Evolutionary conservation across 2,113 vertebrate genomes (phyloP).

Genomic region (Crotalus tigris): DNA sequence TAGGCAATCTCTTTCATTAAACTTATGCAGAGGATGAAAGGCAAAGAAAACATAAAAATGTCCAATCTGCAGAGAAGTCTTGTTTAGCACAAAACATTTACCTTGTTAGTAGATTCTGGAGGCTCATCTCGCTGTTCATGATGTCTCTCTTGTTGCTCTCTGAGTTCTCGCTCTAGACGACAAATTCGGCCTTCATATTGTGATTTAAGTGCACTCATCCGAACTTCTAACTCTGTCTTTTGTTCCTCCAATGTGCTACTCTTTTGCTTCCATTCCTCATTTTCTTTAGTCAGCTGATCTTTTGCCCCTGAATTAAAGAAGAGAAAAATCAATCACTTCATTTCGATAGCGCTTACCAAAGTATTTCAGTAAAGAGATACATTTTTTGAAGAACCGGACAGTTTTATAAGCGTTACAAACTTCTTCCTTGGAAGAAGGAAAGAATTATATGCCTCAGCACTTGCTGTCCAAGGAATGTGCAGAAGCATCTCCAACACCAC

Average conservation of each 20-base stretch:
- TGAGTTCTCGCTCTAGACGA: conserved; percentile 89
- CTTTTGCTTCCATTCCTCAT: conserved; percentile 87
- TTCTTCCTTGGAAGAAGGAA: not conserved
- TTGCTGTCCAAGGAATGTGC: not conserved
- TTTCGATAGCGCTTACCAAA: not conserved
- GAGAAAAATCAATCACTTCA: not conserved
- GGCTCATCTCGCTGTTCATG: conserved; percentile 90
- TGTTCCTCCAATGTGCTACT: conserved; percentile 76
- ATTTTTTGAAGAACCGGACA: not conserved
- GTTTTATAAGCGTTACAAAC: not conserved
- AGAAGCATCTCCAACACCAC: not conserved
- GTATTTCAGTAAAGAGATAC: not conserved
- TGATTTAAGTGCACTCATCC: conserved; percentile 90
- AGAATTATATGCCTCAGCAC: not conserved
- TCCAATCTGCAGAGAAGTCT: accelerated
- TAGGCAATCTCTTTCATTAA: not conserved
- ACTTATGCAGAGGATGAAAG: not conserved
- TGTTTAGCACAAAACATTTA: conserved; percentile 32
- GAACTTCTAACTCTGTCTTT: conserved; percentile 90
- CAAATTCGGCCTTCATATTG: conserved; percentile 93
- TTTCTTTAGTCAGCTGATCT: conserved; percentile 87
- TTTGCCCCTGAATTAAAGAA: conserved; percentile 72
- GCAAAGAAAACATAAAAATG: not conserved
- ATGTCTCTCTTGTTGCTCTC: conserved; percentile 93
- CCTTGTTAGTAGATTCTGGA: conserved; percentile 87